phyloP scores from a whole-genome alignment of 1,140 invertebrate species.

The Lordiphosa mommai region DNA sequence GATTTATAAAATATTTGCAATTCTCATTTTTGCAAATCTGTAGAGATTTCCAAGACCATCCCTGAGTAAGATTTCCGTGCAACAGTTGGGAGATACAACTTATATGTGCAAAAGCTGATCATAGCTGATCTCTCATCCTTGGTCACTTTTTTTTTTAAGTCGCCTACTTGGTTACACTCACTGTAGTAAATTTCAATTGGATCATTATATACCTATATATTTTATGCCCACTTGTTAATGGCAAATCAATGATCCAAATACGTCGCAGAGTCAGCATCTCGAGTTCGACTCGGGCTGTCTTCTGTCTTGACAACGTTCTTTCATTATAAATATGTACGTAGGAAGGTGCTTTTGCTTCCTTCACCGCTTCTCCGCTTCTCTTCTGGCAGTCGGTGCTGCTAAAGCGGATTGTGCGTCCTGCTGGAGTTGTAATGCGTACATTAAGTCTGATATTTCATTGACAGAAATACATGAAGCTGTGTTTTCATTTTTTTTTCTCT shows the following conservation, averaged over 20 bases:
- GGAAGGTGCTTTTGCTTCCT: slow-evolving; percentile 5
- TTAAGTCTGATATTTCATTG: slow-evolving; percentile 59
- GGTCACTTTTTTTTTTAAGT: no score
- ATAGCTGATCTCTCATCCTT: no score
- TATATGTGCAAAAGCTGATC: no score
- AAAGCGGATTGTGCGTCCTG: slow-evolving; percentile 47
- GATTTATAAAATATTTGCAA: no score
- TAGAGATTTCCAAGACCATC: no score
- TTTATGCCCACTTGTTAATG: slow-evolving; percentile 58
- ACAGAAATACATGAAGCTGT: slow-evolving; percentile 44
- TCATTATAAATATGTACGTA: slow-evolving; percentile 14
- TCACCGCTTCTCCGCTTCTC: background rate
- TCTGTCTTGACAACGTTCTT: slow-evolving; percentile 28
- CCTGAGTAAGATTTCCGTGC: no score
- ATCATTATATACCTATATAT: slow-evolving; percentile 37
- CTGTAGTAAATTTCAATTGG: no score
- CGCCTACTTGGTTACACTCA: no score
- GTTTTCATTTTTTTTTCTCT: slow-evolving; percentile 25
- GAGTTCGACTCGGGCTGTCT: slow-evolving; percentile 1
- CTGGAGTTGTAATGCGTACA: slow-evolving; percentile 52
- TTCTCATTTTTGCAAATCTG: no score
- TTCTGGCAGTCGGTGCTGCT: background rate
- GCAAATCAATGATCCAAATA: slow-evolving; percentile 34
- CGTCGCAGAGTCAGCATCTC: slow-evolving; percentile 17
- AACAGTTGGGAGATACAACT: no score